Percentiles rank a stretch among this genome's conserved stretches.
Conservation (phyloP, 2,797 vertebrate genomes). For the Pseudomugil tenellus region DNA sequence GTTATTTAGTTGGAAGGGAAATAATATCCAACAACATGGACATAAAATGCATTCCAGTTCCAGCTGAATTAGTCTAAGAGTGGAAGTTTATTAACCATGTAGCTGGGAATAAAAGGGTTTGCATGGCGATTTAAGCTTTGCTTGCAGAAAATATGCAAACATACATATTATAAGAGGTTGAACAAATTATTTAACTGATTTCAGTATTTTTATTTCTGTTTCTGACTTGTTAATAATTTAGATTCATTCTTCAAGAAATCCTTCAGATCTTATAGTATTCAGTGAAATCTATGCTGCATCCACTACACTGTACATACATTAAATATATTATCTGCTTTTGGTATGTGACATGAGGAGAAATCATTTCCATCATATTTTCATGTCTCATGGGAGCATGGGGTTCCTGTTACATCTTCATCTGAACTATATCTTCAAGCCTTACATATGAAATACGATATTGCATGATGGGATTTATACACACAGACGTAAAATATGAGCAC, state of each 20-base stretch:
- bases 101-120: background rate
- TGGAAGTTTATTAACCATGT: background rate
- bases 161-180: background rate
- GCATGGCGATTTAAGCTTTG: background rate
- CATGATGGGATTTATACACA: slow-evolving; percentile 4
- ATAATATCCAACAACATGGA: too few relatives aligned
- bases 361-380: slow-evolving; percentile 40
- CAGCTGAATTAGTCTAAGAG: background rate
- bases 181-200: too few relatives aligned
- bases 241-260: background rate
- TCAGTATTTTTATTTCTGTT: too few relatives aligned
- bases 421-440: slow-evolving; percentile 44
- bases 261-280: background rate
- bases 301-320: background rate
- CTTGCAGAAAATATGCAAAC: background rate
- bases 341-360: slow-evolving; percentile 18
- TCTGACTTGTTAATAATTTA: too few relatives aligned
- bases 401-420: slow-evolving; percentile 40
- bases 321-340: slow-evolving; percentile 18
- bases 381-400: slow-evolving; percentile 14
- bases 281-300: background rate
- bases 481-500: slow-evolving; percentile 2
- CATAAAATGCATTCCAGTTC: background rate
- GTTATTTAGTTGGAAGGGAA: background rate
- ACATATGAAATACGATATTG: slow-evolving; percentile 45